Conservation (phyloP, 1,140 invertebrate genomes). For the Monochamus saltuarius region DNA sequence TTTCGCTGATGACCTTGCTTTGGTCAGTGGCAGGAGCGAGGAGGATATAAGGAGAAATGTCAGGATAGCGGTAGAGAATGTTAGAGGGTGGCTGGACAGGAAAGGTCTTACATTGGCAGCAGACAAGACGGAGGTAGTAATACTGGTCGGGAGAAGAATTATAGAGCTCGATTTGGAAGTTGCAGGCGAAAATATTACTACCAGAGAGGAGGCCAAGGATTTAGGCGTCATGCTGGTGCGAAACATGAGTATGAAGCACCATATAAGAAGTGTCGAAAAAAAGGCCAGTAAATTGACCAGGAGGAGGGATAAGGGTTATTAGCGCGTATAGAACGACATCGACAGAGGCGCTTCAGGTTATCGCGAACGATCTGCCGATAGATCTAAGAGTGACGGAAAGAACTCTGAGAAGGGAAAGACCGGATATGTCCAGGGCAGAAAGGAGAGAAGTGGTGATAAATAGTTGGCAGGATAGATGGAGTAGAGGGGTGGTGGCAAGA, state of each 20-base stretch:
- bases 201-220: background rate
- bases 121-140: conserved; percentile 9
- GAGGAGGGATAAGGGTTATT: too few relatives aligned
- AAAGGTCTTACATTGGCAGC: background rate
- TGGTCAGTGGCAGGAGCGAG: background rate
- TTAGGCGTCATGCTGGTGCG: background rate
- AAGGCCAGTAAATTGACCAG: too few relatives aligned
- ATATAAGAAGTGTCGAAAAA: too few relatives aligned
- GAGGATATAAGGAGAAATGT: background rate
- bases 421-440: too few relatives aligned
- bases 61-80: background rate
- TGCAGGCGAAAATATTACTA: background rate
- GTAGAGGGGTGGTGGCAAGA: background rate
- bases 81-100: background rate
- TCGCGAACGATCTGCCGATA: too few relatives aligned
- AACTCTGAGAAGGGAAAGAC: too few relatives aligned
- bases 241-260: background rate
- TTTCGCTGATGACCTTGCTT: conserved; percentile 20
- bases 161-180: background rate
- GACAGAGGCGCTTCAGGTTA: too few relatives aligned
- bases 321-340: too few relatives aligned
- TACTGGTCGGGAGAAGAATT: background rate
- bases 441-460: too few relatives aligned
- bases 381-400: too few relatives aligned
- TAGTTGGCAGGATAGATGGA: too few relatives aligned